Evolutionary conservation across 2,888 invertebrate genomes (phyloP).

Genomic region (Brachyopa scutellaris): DNA sequence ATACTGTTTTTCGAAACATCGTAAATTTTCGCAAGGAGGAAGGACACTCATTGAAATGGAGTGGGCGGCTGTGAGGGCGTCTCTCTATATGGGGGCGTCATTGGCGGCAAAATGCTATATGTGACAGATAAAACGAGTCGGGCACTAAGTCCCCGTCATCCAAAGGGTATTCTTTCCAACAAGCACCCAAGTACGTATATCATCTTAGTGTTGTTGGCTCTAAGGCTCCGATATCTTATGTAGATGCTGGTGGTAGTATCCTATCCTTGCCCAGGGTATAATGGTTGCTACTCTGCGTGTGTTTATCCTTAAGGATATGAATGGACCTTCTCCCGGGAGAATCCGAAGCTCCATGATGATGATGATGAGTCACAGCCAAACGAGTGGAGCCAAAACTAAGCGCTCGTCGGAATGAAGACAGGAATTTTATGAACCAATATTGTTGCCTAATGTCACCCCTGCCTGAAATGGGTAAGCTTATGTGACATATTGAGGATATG

Average conservation of each 20-base stretch:
- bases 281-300: too few species aligned
- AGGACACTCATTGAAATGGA: slow-evolving; percentile 35
- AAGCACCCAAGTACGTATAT: slow-evolving; percentile 31
- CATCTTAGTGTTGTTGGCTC: slow-evolving; percentile 35
- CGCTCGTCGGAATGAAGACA: slow-evolving; percentile 30
- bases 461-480: slow-evolving; percentile 46
- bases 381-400: slow-evolving; percentile 5
- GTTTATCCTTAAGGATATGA: slow-evolving; percentile 23
- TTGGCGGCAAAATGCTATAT: slow-evolving; percentile 50
- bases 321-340: slow-evolving; percentile 26
- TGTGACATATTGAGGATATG: slow-evolving; percentile 60
- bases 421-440: slow-evolving; percentile 58
- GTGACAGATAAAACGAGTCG: slow-evolving; percentile 63
- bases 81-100: background rate
- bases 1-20: slow-evolving; percentile 59
- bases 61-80: slow-evolving; percentile 4
- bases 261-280: too few species aligned
- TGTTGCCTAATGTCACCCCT: slow-evolving; percentile 39
- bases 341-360: slow-evolving; percentile 32
- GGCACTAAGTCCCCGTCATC: slow-evolving; percentile 47
- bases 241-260: slow-evolving; percentile 2
- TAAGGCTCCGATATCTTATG: slow-evolving; percentile 19
- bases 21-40: slow-evolving; percentile 52
- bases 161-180: slow-evolving; percentile 25
- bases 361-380: slow-evolving; percentile 43